A percentile compares a stretch with the other conserved stretches of the same genome.
Conservation (phyloP, 2,888 invertebrate species). For the Eucera pruinosa region DNA sequence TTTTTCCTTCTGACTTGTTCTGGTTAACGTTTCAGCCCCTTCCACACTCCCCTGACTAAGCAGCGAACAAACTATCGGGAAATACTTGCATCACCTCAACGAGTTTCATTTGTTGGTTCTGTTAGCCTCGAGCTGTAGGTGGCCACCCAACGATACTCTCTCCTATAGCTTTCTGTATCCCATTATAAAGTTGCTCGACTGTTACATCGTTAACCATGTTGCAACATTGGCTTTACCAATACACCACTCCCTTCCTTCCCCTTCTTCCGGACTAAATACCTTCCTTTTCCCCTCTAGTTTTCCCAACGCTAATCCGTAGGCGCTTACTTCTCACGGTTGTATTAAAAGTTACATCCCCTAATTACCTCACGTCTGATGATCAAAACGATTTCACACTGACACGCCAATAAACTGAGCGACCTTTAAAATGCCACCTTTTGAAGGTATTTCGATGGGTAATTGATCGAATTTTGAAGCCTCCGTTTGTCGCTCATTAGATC, state of each 20-base stretch:
- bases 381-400: slow-evolving; percentile 8
- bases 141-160: slow-evolving; percentile 23
- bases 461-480: background rate
- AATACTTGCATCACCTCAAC: slow-evolving; percentile 45
- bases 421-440: no score
- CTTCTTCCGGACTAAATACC: background rate
- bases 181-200: slow-evolving; percentile 59
- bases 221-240: slow-evolving; percentile 31
- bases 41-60: background rate
- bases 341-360: slow-evolving; percentile 16
- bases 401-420: background rate
- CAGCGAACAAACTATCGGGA: slow-evolving; percentile 44
- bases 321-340: slow-evolving; percentile 16
- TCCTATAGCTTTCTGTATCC: slow-evolving; percentile 44
- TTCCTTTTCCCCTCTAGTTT: background rate
- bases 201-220: slow-evolving; percentile 60
- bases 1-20: background rate
- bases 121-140: slow-evolving; percentile 21
- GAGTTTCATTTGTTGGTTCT: slow-evolving; percentile 41
- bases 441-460: background rate
- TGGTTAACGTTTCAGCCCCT: background rate
- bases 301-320: slow-evolving; percentile 31
- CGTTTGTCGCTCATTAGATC: background rate
- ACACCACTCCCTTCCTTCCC: background rate
- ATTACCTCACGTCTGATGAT: slow-evolving; percentile 24